These are phyloP conservation scores for Ganaspis sp. DNA, from an alignment of 1,140 invertebrate genomes.

Conservation along the genomic window DNA sequence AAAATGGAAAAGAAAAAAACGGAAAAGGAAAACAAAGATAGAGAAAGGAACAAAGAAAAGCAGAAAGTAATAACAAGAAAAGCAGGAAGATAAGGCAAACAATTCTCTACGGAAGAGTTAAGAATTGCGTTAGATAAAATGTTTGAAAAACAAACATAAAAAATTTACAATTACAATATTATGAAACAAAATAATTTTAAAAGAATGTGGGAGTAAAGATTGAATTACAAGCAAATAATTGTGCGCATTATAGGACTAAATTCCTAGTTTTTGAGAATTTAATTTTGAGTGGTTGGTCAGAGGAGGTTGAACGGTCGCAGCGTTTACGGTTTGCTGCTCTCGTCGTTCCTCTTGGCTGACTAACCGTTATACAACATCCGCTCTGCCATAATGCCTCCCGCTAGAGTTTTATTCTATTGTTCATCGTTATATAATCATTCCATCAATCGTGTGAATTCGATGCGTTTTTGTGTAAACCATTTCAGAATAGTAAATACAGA, in stretches of 20 bases:
- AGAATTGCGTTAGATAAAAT: too few relatives aligned
- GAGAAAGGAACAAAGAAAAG: too few relatives aligned
- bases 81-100: too few relatives aligned
- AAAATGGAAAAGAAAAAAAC: too few relatives aligned
- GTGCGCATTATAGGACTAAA: neutral
- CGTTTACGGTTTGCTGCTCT: conserved; percentile 65
- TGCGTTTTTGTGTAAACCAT: conserved; percentile 5
- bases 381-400: conserved; percentile 65
- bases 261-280: neutral
- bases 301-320: conserved; percentile 57
- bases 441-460: conserved; percentile 58
- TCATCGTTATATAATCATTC: conserved; percentile 71
- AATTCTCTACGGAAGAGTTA: too few relatives aligned
- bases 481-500: neutral
- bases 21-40: too few relatives aligned
- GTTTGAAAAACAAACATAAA: too few relatives aligned
- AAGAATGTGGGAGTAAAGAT: too few relatives aligned
- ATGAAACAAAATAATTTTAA: too few relatives aligned
- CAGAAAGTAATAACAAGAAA: too few relatives aligned
- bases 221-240: too few relatives aligned
- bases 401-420: conserved; percentile 66
- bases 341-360: conserved; percentile 65
- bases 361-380: conserved; percentile 69
- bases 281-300: conserved; percentile 43
- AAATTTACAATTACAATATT: too few relatives aligned